Evolutionary conservation across 1,140 invertebrate genomes (phyloP), one percentile per base, ranked within the genome.

Genomic region (Rhizoglyphus robini): DNA sequence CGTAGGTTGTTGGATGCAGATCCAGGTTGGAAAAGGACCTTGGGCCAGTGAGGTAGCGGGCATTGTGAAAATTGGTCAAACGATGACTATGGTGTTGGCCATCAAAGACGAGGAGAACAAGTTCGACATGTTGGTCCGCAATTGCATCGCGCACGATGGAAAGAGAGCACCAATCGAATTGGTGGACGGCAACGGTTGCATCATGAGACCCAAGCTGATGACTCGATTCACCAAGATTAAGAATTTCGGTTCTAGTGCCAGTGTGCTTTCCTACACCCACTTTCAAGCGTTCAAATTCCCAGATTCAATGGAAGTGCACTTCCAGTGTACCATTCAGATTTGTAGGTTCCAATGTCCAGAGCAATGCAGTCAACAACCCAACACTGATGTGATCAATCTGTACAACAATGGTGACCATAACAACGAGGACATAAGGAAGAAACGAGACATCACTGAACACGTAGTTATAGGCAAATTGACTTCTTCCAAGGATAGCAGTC

Each of bases 91-190:
- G 88, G 90, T 93, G 1, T 76, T 94, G 54, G 90, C 90, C 23
- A 94, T 94, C 70, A 93, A 94, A 75, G 90, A 94, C 70, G 90
- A 93, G 67, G 90, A 94, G 76, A 91, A 90, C 71, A 94, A 93
- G 77, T 94, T 94, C 73, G 90, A 94, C 69, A 93, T 94, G 90
- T 75, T 94, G 68, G 90, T 94, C 0, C 79, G 90, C 34, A 94
- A 94, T 76, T 94, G 90, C 74, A 89, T 95, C 4, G 90, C 90
- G 63, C 90, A 94, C 68, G 90, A 95, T 72, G 90, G 90, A 25
- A 91, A 93, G 75, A 80, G 90, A 57, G 87, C 88, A 20, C 90
- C 90, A 0, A 93, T 95, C 65, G 89, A 93, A 76, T 76, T 95
- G 46, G 90, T 94, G 4, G 90, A 95, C 74, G 86, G 90, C 69